These are phyloP conservation scores for Buathra laborator DNA, from an alignment of 2,888 invertebrate genomes.

Conservation along the genomic window DNA sequence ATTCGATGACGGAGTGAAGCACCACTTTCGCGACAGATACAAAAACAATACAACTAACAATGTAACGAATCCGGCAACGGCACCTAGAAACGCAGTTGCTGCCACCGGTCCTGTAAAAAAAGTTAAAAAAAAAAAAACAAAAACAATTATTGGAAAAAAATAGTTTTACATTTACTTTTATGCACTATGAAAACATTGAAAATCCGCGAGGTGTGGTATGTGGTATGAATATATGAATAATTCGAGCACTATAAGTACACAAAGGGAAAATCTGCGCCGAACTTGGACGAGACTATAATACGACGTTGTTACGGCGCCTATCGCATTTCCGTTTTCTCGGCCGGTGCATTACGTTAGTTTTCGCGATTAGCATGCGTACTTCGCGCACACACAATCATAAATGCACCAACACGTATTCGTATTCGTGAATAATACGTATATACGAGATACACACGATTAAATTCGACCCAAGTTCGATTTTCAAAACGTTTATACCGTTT, in stretches of 20 bases:
- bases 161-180: not conserved
- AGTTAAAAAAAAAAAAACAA: constrained; percentile 44
- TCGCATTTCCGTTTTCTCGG: constrained; percentile 54
- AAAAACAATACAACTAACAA: constrained; percentile 94
- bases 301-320: not conserved
- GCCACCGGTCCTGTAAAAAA: constrained; percentile 89
- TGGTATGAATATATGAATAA: constrained; percentile 35
- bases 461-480: constrained; percentile 40
- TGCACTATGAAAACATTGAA: not conserved
- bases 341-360: constrained; percentile 25
- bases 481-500: constrained; percentile 55
- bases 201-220: not conserved
- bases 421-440: not conserved
- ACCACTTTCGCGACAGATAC: constrained; percentile 94
- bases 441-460: not conserved
- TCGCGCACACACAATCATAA: not conserved
- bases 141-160: not conserved
- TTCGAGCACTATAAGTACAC: not conserved
- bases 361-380: constrained; percentile 31
- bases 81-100: constrained; percentile 95
- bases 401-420: not conserved
- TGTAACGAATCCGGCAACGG: constrained; percentile 93
- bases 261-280: not conserved
- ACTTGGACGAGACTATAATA: not conserved
- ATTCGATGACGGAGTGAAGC: constrained; percentile 87